Percentiles rank a stretch among this genome's conserved stretches.
Conservation (phyloP, 2,888 invertebrate species). For the Euproctis similis region DNA sequence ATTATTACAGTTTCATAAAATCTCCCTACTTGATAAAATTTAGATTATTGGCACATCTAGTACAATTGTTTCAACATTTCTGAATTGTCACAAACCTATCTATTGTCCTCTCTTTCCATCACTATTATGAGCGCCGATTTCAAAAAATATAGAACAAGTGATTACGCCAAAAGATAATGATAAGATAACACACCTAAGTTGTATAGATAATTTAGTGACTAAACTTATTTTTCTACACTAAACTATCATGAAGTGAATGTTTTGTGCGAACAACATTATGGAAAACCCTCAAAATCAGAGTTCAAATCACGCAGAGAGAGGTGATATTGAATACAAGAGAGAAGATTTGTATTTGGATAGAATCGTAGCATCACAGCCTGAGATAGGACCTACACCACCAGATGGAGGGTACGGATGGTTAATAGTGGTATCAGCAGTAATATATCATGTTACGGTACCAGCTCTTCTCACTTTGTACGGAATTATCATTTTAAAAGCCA, state of each 20-base stretch:
- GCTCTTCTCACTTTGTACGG: conserved; percentile 73
- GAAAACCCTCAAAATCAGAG: conserved; percentile 36
- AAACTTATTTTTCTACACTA: conserved; percentile 40
- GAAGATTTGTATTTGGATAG: conserved; percentile 73
- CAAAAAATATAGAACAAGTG: conserved; percentile 59
- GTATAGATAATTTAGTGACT: conserved; percentile 49
- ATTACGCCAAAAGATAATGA: conserved; percentile 61
- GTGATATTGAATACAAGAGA: conserved; percentile 36
- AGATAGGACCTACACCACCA: conserved; percentile 79
- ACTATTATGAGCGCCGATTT: conserved; percentile 47
- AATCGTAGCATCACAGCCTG: conserved; percentile 78
- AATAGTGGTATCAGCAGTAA: conserved; percentile 73
- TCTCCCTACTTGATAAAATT: no score
- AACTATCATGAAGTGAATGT: conserved; percentile 62
- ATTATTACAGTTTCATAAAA: no score
- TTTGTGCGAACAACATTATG: conserved; percentile 47
- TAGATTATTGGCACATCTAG: no score
- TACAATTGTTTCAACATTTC: no score
- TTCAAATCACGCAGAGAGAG: conserved; percentile 27
- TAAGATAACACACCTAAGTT: conserved; percentile 64
- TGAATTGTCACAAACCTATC: no score
- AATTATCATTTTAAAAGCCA: conserved; percentile 68
- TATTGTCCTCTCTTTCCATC: no score
- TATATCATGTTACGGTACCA: conserved; percentile 78
- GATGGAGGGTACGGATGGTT: conserved; percentile 82